phyloP scores from a whole-genome alignment of 2,113 vertebrate genomes.

The Myrmecophaga tridactyla region DNA sequence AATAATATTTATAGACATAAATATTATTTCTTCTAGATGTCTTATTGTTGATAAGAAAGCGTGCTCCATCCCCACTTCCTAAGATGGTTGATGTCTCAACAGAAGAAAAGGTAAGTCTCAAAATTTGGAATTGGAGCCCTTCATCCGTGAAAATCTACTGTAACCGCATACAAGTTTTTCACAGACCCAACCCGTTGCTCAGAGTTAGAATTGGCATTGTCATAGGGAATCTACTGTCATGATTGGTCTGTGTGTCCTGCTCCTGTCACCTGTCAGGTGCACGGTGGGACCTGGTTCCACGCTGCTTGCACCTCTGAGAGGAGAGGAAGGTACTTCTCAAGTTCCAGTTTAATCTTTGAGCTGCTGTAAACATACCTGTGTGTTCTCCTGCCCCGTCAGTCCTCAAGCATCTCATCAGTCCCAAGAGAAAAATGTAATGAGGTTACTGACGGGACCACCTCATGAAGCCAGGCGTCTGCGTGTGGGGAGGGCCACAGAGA shows the following conservation, averaged over 20 bases:
- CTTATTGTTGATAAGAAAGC: conserved; percentile 92
- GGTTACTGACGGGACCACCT: rapidly evolving
- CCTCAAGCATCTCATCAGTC: rapidly evolving
- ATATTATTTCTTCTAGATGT: conserved; percentile 85
- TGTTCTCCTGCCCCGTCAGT: neutral
- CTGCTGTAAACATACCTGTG: neutral
- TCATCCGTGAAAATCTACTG: rapidly evolving
- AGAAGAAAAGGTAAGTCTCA: conserved; percentile 92
- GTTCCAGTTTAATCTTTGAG: neutral
- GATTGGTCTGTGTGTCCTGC: neutral
- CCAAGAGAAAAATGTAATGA: neutral
- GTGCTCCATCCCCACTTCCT: conserved; percentile 86
- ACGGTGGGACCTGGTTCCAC: neutral
- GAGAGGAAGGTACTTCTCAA: rapidly evolving
- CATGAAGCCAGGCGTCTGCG: rapidly evolving
- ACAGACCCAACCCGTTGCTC: rapidly evolving
- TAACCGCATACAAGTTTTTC: rapidly evolving
- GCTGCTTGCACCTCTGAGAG: rapidly evolving
- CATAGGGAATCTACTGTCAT: rapidly evolving
- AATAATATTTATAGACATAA: rapidly evolving
- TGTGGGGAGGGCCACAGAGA: neutral
- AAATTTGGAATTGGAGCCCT: rapidly evolving
- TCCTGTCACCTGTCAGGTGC: neutral
- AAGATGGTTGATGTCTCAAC: conserved; percentile 93
- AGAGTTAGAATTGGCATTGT: rapidly evolving